A percentile compares a stretch with the other conserved stretches of the same genome.
Conservation (phyloP, 37 sponge, comb jelly and placozoan genomes). For the Geodia barretti region DNA sequence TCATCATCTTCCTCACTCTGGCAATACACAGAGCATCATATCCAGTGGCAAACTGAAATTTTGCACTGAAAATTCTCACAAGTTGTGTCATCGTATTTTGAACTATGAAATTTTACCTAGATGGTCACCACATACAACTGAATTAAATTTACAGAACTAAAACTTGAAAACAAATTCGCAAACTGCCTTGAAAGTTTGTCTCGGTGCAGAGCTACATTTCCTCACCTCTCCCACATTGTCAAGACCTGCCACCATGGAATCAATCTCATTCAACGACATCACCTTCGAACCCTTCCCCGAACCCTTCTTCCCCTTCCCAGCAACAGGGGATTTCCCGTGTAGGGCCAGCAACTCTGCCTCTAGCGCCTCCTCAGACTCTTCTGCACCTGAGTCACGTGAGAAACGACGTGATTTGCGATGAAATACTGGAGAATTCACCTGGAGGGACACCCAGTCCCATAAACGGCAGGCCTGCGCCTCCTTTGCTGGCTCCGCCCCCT, state of each 20-base stretch:
- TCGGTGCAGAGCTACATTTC: background rate
- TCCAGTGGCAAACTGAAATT: no score
- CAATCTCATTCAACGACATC: slow-evolving; percentile 41
- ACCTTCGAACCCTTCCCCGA: slow-evolving; percentile 1
- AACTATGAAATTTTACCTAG: background rate
- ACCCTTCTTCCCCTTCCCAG: slow-evolving; percentile 29
- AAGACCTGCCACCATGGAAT: slow-evolving; percentile 48
- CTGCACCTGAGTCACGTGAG: no score
- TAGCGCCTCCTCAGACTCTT: slow-evolving; percentile 59
- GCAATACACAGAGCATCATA: no score
- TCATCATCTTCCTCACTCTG: slow-evolving; percentile 41
- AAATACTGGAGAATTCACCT: background rate
- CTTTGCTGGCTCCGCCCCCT: background rate
- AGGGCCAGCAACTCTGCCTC: slow-evolving; percentile 85
- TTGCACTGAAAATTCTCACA: no score
- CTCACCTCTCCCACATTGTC: slow-evolving; percentile 43
- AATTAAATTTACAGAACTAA: background rate
- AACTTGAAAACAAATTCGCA: background rate
- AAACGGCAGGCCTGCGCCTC: background rate
- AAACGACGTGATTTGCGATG: no score
- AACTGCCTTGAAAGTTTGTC: background rate
- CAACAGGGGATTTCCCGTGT: slow-evolving; percentile 38
- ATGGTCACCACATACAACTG: background rate
- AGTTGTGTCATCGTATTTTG: no score
- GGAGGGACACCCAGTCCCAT: background rate